Base-by-base conservation (phyloP, 2,888 invertebrate genomes). In the Drosophila bunnanda region DNA sequence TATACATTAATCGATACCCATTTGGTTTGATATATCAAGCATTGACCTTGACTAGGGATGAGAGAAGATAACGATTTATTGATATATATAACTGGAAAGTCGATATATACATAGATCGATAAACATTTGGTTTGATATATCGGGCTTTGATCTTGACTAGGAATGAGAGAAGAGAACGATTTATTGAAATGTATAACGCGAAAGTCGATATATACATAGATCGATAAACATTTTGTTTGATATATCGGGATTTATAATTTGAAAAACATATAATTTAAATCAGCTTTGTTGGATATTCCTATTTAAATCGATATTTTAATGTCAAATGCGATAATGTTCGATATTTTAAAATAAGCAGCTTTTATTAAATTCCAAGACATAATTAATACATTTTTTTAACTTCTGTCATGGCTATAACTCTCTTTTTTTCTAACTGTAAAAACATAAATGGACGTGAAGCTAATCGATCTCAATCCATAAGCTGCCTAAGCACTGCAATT, bases 401-500 rank as follows among this genome's bases (percentile, higher is more conserved):
- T 28, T 10, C 2, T 46, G 1, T 3, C n/a, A 9, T 10, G 15
- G 4, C 5, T 5, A 1, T 8, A 50, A 50, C 15, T 13, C 13
- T 13, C 8, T 8, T 13, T 32, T 48, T 36, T 9, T 28, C 8
- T 4, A 34, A 32, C 22, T 56, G 30, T 39, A 4, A 20, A 4
- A 7, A 20, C 20, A 34, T 22, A 25, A 64, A 17, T 25, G n/a
- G 28, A 46, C 28, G n/a, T 30, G 12, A 38, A 25, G 46, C 69
- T 22, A 67, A 67, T 68, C 54, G 54, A 55, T 48, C 55, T 22
- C 25, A 39, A 67, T 68, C 67, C 46, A 60, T 60, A 60, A 57
- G 60, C 60, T 34, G 41, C 57, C 41, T 41, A 62, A 64, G 48
- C 64, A 41, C 64, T 13, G 20, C 41, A 62, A 65, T 39, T 67